These are phyloP conservation scores for Plagodis dolabraria DNA, from an alignment of 2,888 invertebrate genomes.

Conservation along the genomic window DNA sequence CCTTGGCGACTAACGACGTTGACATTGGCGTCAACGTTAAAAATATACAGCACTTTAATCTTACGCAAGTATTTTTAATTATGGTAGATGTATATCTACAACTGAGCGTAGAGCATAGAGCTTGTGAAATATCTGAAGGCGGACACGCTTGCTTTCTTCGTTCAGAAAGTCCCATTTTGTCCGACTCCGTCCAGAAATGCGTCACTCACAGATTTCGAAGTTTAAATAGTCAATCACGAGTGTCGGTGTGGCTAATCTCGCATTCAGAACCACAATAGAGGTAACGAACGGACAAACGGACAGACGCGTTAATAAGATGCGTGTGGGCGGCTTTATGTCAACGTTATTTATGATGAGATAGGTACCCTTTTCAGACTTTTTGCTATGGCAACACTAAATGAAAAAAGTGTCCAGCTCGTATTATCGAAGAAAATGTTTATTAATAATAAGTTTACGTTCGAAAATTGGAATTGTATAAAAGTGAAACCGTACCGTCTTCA, in stretches of 20 bases:
- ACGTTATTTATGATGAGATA: slow-evolving; percentile 80
- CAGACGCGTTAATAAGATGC: slow-evolving; percentile 81
- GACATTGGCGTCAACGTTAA: slow-evolving; percentile 42
- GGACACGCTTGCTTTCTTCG: slow-evolving; percentile 13
- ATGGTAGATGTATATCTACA: neutral
- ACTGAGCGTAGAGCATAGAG: neutral
- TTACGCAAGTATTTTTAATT: slow-evolving; percentile 15
- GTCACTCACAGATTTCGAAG: slow-evolving; percentile 68
- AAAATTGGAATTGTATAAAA: slow-evolving; percentile 38
- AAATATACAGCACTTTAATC: slow-evolving; percentile 33
- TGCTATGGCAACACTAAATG: slow-evolving; percentile 55
- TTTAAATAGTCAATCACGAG: slow-evolving; percentile 83
- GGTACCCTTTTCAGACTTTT: slow-evolving; percentile 62
- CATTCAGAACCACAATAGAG: slow-evolving; percentile 79
- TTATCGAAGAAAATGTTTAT: neutral
- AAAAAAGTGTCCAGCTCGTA: neutral
- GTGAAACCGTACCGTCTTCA: slow-evolving; percentile 30
- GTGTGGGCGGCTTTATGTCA: slow-evolving; percentile 82
- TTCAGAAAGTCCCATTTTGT: slow-evolving; percentile 32
- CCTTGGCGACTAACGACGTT: slow-evolving; percentile 48
- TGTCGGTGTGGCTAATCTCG: slow-evolving; percentile 79
- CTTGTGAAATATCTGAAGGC: slow-evolving; percentile 26
- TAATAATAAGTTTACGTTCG: slow-evolving; percentile 13
- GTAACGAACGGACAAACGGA: slow-evolving; percentile 83
- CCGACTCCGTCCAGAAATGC: slow-evolving; percentile 52